phyloP scores from a whole-genome alignment of 2,113 vertebrate genomes.

The Ophiodon elongatus region DNA sequence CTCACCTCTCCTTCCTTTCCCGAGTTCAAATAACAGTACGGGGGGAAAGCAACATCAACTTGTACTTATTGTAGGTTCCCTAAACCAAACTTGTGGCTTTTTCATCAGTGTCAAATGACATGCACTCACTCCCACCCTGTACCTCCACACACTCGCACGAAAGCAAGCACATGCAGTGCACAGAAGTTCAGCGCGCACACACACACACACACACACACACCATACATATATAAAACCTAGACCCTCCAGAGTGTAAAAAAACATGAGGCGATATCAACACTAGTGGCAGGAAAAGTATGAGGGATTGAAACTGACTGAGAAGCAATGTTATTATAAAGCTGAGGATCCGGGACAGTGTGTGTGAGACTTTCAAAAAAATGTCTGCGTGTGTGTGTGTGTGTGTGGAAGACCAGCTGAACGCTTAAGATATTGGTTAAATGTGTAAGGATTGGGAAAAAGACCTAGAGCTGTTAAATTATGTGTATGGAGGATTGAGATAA shows the following conservation, averaged over 20 bases:
- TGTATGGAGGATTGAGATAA: constrained; percentile 55
- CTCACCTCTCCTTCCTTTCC: constrained; percentile 65
- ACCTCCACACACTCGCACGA: constrained; percentile 26
- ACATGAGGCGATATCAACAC: constrained; percentile 38
- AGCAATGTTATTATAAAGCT: constrained; percentile 44
- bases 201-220: not conserved
- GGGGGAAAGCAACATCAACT: constrained; percentile 43
- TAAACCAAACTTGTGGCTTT: constrained; percentile 75
- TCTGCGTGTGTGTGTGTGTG: not conserved
- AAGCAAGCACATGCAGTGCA: constrained; percentile 11
- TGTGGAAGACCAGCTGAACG: constrained; percentile 22
- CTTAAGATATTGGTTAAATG: constrained; percentile 44
- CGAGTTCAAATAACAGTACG: constrained; percentile 63
- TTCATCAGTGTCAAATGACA: constrained; percentile 73
- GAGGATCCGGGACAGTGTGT: constrained; percentile 21
- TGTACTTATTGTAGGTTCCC: constrained; percentile 48
- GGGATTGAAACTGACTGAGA: constrained; percentile 45
- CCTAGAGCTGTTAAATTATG: constrained; percentile 12
- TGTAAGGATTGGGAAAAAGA: constrained; percentile 29
- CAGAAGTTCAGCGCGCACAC: not conserved
- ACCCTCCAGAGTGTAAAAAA: not conserved
- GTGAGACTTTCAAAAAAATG: constrained; percentile 14
- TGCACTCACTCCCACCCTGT: constrained; percentile 27
- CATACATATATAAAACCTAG: constrained; percentile 9
- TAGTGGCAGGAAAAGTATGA: not conserved